These are phyloP conservation scores for Cheirogaleus medius DNA, from an alignment of 2,113 vertebrate species.

Conservation along the genomic window DNA sequence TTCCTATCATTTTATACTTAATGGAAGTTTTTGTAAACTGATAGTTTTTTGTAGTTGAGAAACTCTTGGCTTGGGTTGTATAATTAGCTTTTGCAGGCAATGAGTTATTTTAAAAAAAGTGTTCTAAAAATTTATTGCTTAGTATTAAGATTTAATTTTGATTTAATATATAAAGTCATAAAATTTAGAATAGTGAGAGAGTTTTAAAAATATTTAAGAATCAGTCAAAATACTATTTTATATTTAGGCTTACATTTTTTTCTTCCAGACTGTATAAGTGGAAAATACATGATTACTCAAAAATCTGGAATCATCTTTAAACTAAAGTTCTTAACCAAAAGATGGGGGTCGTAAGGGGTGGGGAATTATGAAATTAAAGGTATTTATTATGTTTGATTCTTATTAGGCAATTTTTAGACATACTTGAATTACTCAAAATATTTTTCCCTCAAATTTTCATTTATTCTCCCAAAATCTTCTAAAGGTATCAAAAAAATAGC, in stretches of 20 bases:
- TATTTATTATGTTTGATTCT: neutral
- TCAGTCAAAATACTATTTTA: neutral
- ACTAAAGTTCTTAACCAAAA: neutral
- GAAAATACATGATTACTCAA: neutral
- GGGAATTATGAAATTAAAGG: slow-evolving; percentile 38
- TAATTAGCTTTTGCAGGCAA: slow-evolving; percentile 20
- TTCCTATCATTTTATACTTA: slow-evolving; percentile 11
- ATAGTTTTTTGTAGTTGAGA: neutral
- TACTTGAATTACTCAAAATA: slow-evolving; percentile 3
- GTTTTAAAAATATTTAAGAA: slow-evolving; percentile 30
- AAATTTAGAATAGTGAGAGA: neutral
- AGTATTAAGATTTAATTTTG: slow-evolving; percentile 15
- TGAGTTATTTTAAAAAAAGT: neutral
- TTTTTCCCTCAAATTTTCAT: neutral
- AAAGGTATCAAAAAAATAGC: neutral
- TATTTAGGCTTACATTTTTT: slow-evolving; percentile 24
- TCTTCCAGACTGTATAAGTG: neutral
- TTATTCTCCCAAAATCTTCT: neutral
- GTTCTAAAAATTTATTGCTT: neutral
- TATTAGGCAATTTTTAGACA: neutral
- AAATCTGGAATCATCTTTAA: neutral
- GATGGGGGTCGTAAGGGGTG: neutral
- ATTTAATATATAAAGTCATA: neutral
- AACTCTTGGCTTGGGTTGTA: neutral
- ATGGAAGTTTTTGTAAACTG: neutral